These are phyloP conservation scores for Folsomia manolachei DNA, from an alignment of 2,888 invertebrate species.

Conservation along the genomic window DNA sequence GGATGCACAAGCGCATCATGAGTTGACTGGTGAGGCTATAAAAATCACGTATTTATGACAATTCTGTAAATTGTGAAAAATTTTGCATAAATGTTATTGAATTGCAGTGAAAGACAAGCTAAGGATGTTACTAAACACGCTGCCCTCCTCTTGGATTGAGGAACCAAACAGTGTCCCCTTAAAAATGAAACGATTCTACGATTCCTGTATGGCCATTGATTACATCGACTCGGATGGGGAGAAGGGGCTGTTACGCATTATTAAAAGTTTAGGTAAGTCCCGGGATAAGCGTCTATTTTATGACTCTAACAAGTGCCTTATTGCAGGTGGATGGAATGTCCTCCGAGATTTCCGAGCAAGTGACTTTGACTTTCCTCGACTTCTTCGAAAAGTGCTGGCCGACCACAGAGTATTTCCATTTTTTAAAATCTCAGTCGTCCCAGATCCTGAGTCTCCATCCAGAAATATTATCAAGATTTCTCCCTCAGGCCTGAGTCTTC, in stretches of 20 bases:
- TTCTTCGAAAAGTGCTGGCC: constrained; percentile 34
- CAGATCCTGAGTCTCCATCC: constrained; percentile 57
- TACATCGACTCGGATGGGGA: constrained; percentile 57
- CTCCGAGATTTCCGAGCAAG: constrained; percentile 53
- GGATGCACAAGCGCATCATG: constrained; percentile 54
- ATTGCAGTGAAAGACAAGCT: constrained; percentile 56
- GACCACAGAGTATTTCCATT: constrained; percentile 58
- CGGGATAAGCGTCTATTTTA: background rate
- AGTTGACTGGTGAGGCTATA: constrained; percentile 8
- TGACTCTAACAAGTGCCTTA: background rate
- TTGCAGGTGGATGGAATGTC: constrained; percentile 59
- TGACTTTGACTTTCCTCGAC: constrained; percentile 44
- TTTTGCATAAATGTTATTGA: background rate
- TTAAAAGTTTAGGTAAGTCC: constrained; percentile 57
- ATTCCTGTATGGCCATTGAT: constrained; percentile 57
- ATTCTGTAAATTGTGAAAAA: no score
- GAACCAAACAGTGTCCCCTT: constrained; percentile 56
- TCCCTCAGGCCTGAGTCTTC: constrained; percentile 60
- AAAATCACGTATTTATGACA: background rate
- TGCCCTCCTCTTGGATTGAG: constrained; percentile 54
- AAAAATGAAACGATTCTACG: constrained; percentile 63
- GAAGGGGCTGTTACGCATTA: constrained; percentile 56
- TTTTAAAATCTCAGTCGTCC: constrained; percentile 59
- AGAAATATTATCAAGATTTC: constrained; percentile 59
- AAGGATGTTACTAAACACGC: constrained; percentile 57